Evolutionary conservation across 2,113 vertebrate genomes (phyloP).

Genomic region (Scolopax mira): DNA sequence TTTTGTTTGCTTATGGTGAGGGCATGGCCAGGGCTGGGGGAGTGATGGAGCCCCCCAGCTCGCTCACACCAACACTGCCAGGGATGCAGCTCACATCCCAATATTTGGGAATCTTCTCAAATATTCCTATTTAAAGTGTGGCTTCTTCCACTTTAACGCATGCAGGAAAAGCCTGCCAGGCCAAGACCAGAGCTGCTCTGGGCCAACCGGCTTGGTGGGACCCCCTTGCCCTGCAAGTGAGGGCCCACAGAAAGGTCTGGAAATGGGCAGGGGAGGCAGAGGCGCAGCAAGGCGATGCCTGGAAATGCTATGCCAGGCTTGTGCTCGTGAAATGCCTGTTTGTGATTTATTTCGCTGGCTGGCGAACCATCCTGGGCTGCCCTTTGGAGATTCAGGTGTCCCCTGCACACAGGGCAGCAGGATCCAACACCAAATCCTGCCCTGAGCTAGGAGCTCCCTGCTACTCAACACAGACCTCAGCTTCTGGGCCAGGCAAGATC

Average conservation of each 20-base stretch:
- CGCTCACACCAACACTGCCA: rapidly evolving
- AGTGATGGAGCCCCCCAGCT: neutral
- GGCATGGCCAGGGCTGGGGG: rapidly evolving
- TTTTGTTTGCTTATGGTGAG: neutral
- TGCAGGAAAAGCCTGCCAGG: neutral
- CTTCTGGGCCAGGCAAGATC: neutral
- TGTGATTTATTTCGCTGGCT: neutral
- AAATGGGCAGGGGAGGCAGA: too few relatives aligned
- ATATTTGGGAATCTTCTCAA: neutral
- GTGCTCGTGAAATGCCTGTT: neutral
- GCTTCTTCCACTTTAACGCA: neutral
- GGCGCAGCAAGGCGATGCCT: too few relatives aligned
- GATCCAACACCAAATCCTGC: neutral
- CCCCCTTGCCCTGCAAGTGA: too few relatives aligned
- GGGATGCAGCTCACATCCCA: neutral
- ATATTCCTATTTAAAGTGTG: neutral
- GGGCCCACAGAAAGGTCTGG: too few relatives aligned
- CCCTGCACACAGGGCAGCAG: neutral
- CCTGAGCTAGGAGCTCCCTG: neutral
- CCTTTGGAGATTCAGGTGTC: neutral
- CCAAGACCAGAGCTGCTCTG: too few relatives aligned
- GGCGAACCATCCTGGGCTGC: neutral
- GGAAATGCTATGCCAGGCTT: neutral
- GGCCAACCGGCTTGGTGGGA: too few relatives aligned
- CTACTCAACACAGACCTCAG: neutral